phyloP scores from a whole-genome alignment of 2,113 vertebrate species.

The Nothoprocta pentlandii region DNA sequence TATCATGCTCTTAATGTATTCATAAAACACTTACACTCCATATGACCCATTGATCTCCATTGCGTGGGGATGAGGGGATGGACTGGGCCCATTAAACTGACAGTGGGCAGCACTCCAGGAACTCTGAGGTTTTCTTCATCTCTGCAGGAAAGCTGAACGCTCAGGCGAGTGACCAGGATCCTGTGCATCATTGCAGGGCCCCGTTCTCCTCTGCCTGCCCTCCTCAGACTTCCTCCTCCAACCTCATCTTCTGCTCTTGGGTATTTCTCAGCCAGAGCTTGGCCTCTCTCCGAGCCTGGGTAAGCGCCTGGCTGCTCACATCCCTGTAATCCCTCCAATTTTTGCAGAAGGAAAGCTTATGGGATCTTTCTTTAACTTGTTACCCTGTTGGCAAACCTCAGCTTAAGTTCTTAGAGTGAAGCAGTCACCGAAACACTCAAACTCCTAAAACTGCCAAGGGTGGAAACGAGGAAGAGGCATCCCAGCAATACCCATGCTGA shows the following conservation, averaged over 20 bases:
- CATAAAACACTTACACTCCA: background rate
- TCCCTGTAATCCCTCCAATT: background rate
- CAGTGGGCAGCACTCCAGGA: background rate
- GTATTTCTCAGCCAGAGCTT: rapidly evolving
- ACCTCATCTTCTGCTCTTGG: background rate
- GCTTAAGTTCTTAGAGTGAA: background rate
- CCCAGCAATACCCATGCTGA: rapidly evolving
- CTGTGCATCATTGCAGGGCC: background rate
- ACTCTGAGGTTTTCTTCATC: background rate
- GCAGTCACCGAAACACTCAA: background rate
- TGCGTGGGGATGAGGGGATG: background rate
- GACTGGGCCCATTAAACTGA: background rate
- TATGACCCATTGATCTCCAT: background rate
- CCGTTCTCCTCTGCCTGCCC: background rate
- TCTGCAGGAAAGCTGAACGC: background rate
- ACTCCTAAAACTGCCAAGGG: background rate
- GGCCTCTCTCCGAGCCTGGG: rapidly evolving
- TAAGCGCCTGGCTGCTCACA: rapidly evolving
- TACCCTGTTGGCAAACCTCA: background rate
- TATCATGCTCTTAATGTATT: background rate
- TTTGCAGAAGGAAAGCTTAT: background rate
- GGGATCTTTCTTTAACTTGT: background rate
- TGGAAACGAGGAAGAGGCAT: background rate
- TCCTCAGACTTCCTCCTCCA: background rate
- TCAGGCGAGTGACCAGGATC: background rate